phyloP scores from a whole-genome alignment of 2,888 invertebrate species.

The Ephialtes manifestator region DNA sequence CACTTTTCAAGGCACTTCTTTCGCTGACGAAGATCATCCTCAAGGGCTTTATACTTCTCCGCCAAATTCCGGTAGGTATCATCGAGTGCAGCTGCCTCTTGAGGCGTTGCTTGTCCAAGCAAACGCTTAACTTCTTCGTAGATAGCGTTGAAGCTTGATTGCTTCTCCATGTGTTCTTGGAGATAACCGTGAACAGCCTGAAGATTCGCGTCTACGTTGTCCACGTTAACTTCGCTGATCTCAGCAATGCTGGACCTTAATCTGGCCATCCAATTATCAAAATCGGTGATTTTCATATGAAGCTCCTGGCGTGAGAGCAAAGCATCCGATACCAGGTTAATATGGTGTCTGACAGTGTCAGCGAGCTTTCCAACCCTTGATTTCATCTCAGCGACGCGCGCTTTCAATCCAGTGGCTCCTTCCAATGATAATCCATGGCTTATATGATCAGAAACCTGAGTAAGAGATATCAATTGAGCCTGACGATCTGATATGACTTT shows the following conservation, averaged over 20 bases:
- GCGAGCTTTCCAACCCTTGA: slow-evolving; percentile 91
- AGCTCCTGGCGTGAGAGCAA: slow-evolving; percentile 94
- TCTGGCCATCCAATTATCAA: slow-evolving; percentile 93
- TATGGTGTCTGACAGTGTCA: slow-evolving; percentile 91
- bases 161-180: slow-evolving; percentile 95
- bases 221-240: slow-evolving; percentile 93
- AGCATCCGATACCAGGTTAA: slow-evolving; percentile 93
- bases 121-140: slow-evolving; percentile 94
- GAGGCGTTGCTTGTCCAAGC: slow-evolving; percentile 90
- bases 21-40: slow-evolving; percentile 91
- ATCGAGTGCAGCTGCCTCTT: slow-evolving; percentile 91
- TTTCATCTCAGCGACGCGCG: slow-evolving; percentile 92
- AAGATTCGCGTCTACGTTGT: slow-evolving; percentile 92
- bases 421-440: slow-evolving; percentile 93
- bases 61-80: slow-evolving; percentile 92
- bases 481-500: slow-evolving; percentile 95
- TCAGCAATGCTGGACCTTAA: slow-evolving; percentile 91
- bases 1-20: slow-evolving; percentile 93
- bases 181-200: slow-evolving; percentile 93
- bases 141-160: slow-evolving; percentile 92
- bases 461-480: slow-evolving; percentile 92
- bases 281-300: slow-evolving; percentile 92
- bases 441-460: slow-evolving; percentile 93
- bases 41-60: slow-evolving; percentile 92
- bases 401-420: slow-evolving; percentile 91